Percentiles rank a stretch among this genome's conserved stretches.
Conservation (phyloP, 1,140 invertebrate species). For the Glomeris maerens region DNA sequence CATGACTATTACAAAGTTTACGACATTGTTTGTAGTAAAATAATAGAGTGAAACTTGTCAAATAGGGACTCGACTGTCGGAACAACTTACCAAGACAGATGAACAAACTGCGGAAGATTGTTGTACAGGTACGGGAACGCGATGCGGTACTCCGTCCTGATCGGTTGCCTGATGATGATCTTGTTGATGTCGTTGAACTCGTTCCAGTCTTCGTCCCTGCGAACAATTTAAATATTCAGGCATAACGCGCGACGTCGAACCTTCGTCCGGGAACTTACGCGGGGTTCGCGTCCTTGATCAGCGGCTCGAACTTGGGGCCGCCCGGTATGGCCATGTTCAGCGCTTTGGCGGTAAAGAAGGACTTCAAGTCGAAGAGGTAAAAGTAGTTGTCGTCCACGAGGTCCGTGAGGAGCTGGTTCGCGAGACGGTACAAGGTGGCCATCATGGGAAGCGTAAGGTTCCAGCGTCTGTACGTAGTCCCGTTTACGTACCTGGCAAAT, state of each 20-base stretch:
- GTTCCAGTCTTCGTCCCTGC: slow-evolving; percentile 98
- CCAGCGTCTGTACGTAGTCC: slow-evolving; percentile 92
- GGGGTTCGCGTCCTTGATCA: slow-evolving; percentile 94
- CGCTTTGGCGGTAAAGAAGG: slow-evolving; percentile 99
- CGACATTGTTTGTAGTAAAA: not conserved
- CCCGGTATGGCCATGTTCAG: slow-evolving; percentile 99
- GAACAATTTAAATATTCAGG: slow-evolving; percentile 23
- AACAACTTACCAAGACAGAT: slow-evolving; percentile 71
- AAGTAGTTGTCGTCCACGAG: slow-evolving; percentile 98
- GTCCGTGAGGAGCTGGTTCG: slow-evolving; percentile 96
- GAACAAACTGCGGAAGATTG: slow-evolving; percentile 91
- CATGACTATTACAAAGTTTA: slow-evolving; percentile 1
- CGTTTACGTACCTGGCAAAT: slow-evolving; percentile 90
- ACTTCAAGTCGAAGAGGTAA: slow-evolving; percentile 97
- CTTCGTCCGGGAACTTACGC: slow-evolving; percentile 45
- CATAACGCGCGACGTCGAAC: not conserved
- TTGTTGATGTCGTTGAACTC: slow-evolving; percentile 99
- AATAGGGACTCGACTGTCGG: too few relatives aligned
- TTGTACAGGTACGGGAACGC: slow-evolving; percentile 99
- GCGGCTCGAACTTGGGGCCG: slow-evolving; percentile 97
- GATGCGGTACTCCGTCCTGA: slow-evolving; percentile 97
- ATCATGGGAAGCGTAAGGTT: slow-evolving; percentile 88
- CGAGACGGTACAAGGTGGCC: slow-evolving; percentile 91
- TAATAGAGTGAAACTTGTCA: not conserved
- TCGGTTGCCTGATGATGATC: slow-evolving; percentile 96